phyloP scores from a whole-genome alignment of 2,797 vertebrate genomes.

The Eulemur albifrons region DNA sequence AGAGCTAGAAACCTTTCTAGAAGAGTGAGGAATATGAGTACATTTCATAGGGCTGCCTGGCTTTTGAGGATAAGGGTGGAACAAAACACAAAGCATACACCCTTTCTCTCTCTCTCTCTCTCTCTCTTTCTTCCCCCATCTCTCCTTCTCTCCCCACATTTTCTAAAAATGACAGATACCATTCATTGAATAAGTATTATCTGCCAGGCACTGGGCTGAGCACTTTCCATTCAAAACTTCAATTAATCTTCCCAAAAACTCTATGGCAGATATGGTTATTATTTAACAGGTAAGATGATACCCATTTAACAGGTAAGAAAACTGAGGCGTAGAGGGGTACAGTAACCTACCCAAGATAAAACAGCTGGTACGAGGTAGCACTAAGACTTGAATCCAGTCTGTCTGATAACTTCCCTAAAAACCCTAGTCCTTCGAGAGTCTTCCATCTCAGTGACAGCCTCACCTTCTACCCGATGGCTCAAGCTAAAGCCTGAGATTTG shows the following conservation, averaged over 20 bases:
- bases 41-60: not conserved
- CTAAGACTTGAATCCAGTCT: not conserved
- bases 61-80: not conserved
- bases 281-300: too few species aligned
- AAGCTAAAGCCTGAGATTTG: not conserved
- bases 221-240: not conserved
- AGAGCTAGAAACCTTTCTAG: not conserved
- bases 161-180: not conserved
- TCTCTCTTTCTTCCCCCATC: not conserved
- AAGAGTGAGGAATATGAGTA: not conserved
- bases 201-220: not conserved
- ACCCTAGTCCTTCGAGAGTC: not conserved
- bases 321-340: not conserved
- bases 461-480: not conserved
- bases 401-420: not conserved
- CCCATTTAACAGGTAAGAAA: not conserved
- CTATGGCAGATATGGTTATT: not conserved
- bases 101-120: not conserved
- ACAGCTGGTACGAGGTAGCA: not conserved
- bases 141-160: not conserved
- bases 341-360: not conserved
- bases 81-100: not conserved
- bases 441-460: not conserved
- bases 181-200: not conserved
- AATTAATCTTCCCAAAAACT: not conserved